Evolutionary conservation across 2,113 vertebrate genomes (phyloP).

Genomic region (Mormoops blainvillei): DNA sequence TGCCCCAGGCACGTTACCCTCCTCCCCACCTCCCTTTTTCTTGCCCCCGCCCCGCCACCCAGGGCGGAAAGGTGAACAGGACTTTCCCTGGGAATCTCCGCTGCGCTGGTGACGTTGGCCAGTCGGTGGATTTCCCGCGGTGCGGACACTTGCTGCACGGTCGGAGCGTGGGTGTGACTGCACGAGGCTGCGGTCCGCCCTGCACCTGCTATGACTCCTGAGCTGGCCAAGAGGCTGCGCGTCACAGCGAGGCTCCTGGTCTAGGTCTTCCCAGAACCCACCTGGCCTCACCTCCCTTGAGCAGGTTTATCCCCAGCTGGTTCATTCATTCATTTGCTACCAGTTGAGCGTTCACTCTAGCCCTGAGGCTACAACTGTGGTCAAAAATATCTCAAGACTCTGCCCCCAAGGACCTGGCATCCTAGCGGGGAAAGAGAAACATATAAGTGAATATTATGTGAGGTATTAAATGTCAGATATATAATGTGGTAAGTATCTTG

Average conservation of each 20-base stretch:
- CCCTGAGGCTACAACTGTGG: fast-evolving
- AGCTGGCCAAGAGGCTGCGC: too few relatives aligned
- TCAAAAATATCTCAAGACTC: too few relatives aligned
- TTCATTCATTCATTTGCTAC: neutral
- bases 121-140: neutral
- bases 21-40: too few relatives aligned
- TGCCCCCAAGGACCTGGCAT: neutral
- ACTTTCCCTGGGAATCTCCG: conserved; percentile 50
- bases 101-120: neutral
- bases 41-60: too few relatives aligned
- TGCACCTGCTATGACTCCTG: neutral
- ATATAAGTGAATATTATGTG: fast-evolving
- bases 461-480: neutral
- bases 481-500: neutral
- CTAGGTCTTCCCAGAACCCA: neutral
- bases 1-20: fast-evolving
- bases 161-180: neutral
- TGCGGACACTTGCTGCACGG: neutral
- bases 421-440: neutral
- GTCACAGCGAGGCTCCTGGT: fast-evolving
- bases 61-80: neutral
- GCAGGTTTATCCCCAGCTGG: neutral
- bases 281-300: fast-evolving
- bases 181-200: fast-evolving
- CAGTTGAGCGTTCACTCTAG: neutral